Evolutionary conservation across 2,888 invertebrate species (phyloP).

Genomic region (Eumacrocentrus americanus): DNA sequence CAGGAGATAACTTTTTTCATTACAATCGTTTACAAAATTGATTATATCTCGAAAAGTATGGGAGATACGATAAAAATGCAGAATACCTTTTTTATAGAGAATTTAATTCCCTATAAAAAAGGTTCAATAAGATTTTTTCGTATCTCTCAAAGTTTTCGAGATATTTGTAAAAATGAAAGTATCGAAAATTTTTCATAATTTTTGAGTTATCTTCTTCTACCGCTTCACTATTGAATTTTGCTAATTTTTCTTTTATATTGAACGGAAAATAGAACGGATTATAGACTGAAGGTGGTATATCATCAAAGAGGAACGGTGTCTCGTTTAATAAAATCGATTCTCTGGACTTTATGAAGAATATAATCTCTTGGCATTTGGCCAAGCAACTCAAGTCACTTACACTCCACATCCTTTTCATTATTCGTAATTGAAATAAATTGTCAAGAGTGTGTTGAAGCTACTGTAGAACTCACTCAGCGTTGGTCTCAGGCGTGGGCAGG

Average conservation of each 20-base stretch:
- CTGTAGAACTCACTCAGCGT: slow-evolving; percentile 85
- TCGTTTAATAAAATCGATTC: background rate
- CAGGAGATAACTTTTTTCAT: background rate
- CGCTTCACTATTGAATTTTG: no score
- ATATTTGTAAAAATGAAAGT: no score
- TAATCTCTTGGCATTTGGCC: background rate
- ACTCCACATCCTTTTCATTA: background rate
- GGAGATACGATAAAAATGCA: background rate
- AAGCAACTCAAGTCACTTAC: background rate
- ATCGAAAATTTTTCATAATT: no score
- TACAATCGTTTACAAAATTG: background rate
- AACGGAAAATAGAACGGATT: no score
- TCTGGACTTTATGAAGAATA: background rate
- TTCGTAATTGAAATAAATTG: background rate
- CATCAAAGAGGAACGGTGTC: no score
- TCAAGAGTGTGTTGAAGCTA: slow-evolving; percentile 1
- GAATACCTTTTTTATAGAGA: background rate
- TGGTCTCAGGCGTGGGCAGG: slow-evolving; percentile 93
- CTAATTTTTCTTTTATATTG: no score
- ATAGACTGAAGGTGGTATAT: no score
- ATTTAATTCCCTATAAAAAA: background rate
- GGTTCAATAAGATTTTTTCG: no score
- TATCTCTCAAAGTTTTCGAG: no score
- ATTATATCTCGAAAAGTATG: background rate
- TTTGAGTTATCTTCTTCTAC: no score